Conservation (phyloP, 2,113 vertebrate species). For the Sylvietta virens region DNA sequence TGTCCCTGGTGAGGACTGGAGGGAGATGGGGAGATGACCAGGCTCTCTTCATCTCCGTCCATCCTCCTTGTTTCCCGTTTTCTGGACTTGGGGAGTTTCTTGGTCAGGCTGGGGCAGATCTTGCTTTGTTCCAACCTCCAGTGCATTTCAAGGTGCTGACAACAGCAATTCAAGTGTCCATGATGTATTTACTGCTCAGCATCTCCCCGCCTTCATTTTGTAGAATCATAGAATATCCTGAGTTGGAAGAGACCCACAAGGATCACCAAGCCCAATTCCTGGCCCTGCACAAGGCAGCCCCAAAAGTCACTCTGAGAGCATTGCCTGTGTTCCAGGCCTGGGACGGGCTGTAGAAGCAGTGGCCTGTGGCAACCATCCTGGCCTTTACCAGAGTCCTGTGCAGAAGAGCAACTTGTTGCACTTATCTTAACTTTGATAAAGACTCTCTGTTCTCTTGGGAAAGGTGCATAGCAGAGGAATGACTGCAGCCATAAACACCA, state of each 20-base stretch:
- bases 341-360: not conserved
- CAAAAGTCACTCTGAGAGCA: not conserved
- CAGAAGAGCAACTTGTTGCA: not conserved
- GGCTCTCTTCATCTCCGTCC: not conserved
- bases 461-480: not conserved
- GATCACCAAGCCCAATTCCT: not conserved
- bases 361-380: not conserved
- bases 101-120: not conserved
- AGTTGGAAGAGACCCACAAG: not conserved
- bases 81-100: not conserved
- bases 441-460: not conserved
- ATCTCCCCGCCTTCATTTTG: not conserved
- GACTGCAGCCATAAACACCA: not conserved
- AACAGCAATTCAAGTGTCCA: rapidly evolving
- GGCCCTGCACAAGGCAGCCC: not conserved
- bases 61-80: not conserved
- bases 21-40: not conserved
- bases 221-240: not conserved
- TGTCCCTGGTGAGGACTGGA: not conserved
- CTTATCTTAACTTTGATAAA: not conserved
- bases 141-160: rapidly evolving
- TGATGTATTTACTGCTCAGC: not conserved
- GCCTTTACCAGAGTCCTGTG: not conserved
- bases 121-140: not conserved
- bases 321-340: rapidly evolving